Evolutionary conservation across 1,140 invertebrate genomes (phyloP), one percentile per base, ranked within the genome.

Genomic region (Drosophila pallidifrons): DNA sequence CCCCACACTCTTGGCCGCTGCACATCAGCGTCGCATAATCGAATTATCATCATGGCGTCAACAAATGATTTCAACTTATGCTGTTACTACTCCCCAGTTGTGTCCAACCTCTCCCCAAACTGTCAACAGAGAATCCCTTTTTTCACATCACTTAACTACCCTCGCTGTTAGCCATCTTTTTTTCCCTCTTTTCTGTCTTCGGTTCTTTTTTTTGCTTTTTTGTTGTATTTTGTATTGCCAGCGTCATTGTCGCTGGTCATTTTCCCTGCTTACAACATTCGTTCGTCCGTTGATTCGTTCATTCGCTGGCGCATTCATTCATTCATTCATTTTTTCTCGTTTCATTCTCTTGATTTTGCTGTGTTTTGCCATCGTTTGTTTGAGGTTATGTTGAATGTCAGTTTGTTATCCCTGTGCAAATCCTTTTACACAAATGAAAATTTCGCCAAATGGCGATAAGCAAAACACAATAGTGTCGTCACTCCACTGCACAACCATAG

Each of bases 391-490:
- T 89, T 90, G 71, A 74, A 89, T 85, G 86, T 89, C 85, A 89
- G 78, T 89, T 86, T 89, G 85, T 89, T 89, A 89, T 89, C 85
- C 86, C 81, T 89, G 85, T 79, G 78, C 81, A 89, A 91, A 91
- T 91, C 88, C 88, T 91, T 91, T 91, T 91, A 91, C 87, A 88
- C 88, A 91, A 91, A 91, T 91, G 88, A 91, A 91, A 91, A 88
- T 91, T 73, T 82, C 75, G 79, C 83, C 82, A 91, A 91, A 91
- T 82, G 77, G 75, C 80, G 87, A 91, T 91, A 91, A 91, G 88
- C 83, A 88, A 81, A 81, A 79, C 79, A 89, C 85, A 89, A 89
- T 89, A 74, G 80, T 82, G 75, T 72, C 65, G 41, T 45, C 58
- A 38, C 51, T 20, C 15, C 25, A 43, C 51, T 57, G 5, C 15